Evolutionary conservation across 2,888 invertebrate species (phyloP).

Genomic region (Lochmaea capreae): DNA sequence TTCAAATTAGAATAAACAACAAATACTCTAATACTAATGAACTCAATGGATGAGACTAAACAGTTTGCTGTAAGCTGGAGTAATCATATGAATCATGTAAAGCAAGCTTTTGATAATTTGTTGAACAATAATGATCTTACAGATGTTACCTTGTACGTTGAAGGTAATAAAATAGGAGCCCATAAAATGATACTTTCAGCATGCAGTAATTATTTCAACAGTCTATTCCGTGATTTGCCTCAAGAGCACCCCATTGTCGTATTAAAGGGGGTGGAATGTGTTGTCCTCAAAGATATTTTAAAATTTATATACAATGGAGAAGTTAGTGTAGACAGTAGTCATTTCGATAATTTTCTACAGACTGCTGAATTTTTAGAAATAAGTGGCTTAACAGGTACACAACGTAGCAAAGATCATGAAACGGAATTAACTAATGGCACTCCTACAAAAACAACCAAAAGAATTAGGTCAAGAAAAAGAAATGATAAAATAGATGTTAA

Average conservation of each 20-base stretch:
- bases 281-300: slow-evolving; percentile 73
- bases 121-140: slow-evolving; percentile 78
- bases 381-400: slow-evolving; percentile 69
- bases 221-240: slow-evolving; percentile 71
- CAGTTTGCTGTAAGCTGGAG: slow-evolving; percentile 91
- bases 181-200: slow-evolving; percentile 88
- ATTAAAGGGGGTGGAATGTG: slow-evolving; percentile 74
- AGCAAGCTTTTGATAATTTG: slow-evolving; percentile 82
- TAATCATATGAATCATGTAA: slow-evolving; percentile 84
- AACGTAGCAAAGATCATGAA: slow-evolving; percentile 19
- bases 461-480: slow-evolving; percentile 25
- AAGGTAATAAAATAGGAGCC: slow-evolving; percentile 85
- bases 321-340: slow-evolving; percentile 75
- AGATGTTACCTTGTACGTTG: slow-evolving; percentile 88
- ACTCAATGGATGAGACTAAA: slow-evolving; percentile 44
- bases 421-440: slow-evolving; percentile 16
- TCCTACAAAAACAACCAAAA: slow-evolving; percentile 23
- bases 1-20: slow-evolving; percentile 8
- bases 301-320: slow-evolving; percentile 79
- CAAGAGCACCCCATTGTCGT: slow-evolving; percentile 78
- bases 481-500: slow-evolving; percentile 17
- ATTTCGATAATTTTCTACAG: slow-evolving; percentile 72
- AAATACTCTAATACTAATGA: slow-evolving; percentile 21
- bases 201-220: slow-evolving; percentile 81
- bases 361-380: slow-evolving; percentile 75